Percentiles rank a stretch among this genome's conserved stretches.
Evolutionary conservation across 2,888 invertebrate genomes (phyloP).

Genomic region (Octodonta nipae): DNA sequence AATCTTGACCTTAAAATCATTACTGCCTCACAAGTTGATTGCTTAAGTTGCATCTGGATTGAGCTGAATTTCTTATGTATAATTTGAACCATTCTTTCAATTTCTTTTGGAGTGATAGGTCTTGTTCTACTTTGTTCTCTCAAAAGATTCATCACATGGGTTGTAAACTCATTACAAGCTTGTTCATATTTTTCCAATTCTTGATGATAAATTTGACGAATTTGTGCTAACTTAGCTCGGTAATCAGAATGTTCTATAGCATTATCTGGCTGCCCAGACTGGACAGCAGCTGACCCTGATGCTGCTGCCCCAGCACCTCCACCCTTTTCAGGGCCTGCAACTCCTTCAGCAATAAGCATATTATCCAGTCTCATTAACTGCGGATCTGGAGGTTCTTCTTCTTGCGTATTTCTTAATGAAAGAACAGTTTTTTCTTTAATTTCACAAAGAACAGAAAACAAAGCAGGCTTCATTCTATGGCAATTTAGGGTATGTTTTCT

Average conservation of each 20-base stretch:
- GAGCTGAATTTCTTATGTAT: conserved; percentile 97
- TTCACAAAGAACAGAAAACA: conserved; percentile 96
- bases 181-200: conserved; percentile 99
- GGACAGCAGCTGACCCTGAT: conserved; percentile 70
- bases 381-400: conserved; percentile 95
- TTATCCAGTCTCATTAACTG: conserved; percentile 97
- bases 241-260: conserved; percentile 99
- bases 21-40: conserved; percentile 98
- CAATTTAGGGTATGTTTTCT: conserved; percentile 96
- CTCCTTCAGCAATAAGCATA: conserved; percentile 97
- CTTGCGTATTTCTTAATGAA: conserved; percentile 90
- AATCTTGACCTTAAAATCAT: conserved; percentile 91
- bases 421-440: conserved; percentile 99
- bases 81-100: conserved; percentile 97
- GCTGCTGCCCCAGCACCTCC: conserved; percentile 84
- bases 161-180: conserved; percentile 99
- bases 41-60: conserved; percentile 96
- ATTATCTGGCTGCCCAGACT: conserved; percentile 73
- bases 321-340: conserved; percentile 89
- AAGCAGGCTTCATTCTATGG: conserved; percentile 96
- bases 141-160: conserved; percentile 95
- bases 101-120: conserved; percentile 97
- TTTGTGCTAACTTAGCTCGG: conserved; percentile 96
- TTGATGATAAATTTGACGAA: conserved; percentile 90
- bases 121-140: conserved; percentile 93